Evolutionary conservation across 2,113 vertebrate genomes (phyloP).

Genomic region (Ammodramus savannarum): DNA sequence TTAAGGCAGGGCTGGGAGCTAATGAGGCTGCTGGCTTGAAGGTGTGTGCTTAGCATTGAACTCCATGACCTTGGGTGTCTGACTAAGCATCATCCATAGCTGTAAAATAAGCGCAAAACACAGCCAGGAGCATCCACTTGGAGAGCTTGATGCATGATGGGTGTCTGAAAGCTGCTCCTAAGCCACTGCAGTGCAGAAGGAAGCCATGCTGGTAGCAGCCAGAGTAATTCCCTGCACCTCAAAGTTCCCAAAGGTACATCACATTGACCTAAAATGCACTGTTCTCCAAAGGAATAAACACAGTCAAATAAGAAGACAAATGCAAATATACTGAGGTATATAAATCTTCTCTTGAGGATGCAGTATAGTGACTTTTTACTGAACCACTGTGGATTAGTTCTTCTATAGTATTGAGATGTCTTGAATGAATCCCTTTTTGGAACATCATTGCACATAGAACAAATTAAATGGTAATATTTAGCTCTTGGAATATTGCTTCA

Average conservation of each 20-base stretch:
- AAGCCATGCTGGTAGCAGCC: neutral
- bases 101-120: neutral
- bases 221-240: neutral
- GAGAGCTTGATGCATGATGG: neutral
- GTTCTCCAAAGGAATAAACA: neutral
- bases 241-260: neutral
- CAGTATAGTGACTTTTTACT: slow-evolving; percentile 6
- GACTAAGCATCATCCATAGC: neutral
- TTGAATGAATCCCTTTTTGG: neutral
- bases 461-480: slow-evolving; percentile 3
- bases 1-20: neutral
- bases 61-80: neutral
- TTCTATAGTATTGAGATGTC: neutral
- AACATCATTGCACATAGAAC: neutral
- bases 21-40: neutral
- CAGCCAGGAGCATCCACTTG: neutral
- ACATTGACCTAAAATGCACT: neutral
- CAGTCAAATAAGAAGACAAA: neutral
- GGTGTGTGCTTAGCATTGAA: neutral
- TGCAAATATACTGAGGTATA: neutral
- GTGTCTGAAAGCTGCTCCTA: neutral
- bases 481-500: neutral
- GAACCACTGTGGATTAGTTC: neutral
- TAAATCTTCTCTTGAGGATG: neutral
- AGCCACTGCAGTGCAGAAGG: neutral